Base-by-base conservation (phyloP, 2,888 invertebrate genomes). In the Idaea biselata region DNA sequence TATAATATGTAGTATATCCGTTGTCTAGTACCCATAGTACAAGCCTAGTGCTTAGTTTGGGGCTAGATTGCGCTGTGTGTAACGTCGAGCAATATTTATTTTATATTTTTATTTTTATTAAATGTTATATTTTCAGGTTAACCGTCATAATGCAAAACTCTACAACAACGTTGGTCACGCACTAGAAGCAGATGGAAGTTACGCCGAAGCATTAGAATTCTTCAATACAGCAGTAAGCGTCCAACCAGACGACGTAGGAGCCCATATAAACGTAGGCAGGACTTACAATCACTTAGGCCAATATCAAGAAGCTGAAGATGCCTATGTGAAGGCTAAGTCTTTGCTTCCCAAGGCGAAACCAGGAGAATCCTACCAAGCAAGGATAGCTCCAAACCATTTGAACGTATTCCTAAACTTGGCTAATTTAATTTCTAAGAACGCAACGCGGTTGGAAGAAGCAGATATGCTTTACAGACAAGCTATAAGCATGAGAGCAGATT, bases 91-190 rank as follows among this genome's bases (percentile, higher is more conserved):
- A n/a, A n/a, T n/a, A n/a, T n/a, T n/a, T n/a, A n/a, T n/a, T n/a
- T 32, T 6, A 32, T 11, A 4, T 11, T 32, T 59, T 55, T 16
- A 55, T 14, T 57, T 44, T 17, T 6, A 31, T 55, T 56, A 55
- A 96, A 95, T 31, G 5, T 59, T 95, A 3, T 3, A 55, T 96
- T 17, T 93, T 97, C 87, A 94, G 89, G 94, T 98, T 58, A 98
- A 97, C 83, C 96, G 96, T 73, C 94, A 95, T 70, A 99, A 99
- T 89, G 99, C 99, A 25, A 99, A 99, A 87, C 93, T 99, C 25
- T 99, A 97, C 91, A 99, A 99, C 89, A 99, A 99, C 87, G 98
- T 99, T 1, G 99, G 99, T 0, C 99, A 99, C 87, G 98, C 98
- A 0, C 91, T 99, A 73, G 99, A 99, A 92, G 96, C 94, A 16